A percentile compares a stretch with the other conserved stretches of the same genome.
These are phyloP conservation scores for Syncerus caffer DNA, from an alignment of 2,797 vertebrate species.

Conservation along the genomic window DNA sequence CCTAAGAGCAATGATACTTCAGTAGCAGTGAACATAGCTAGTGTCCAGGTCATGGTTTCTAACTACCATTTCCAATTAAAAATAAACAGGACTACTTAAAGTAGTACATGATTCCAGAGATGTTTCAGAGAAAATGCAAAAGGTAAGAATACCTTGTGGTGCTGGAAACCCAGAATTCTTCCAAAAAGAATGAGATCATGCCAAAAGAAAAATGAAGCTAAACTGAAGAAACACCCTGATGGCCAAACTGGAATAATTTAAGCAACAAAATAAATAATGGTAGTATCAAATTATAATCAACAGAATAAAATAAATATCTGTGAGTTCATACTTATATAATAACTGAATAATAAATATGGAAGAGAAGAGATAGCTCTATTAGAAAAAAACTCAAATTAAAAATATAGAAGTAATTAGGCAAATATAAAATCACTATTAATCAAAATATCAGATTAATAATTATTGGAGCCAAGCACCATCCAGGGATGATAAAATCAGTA, in stretches of 20 bases:
- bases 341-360: neutral
- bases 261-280: neutral
- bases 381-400: neutral
- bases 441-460: neutral
- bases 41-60: neutral
- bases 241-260: neutral
- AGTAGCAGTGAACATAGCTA: neutral
- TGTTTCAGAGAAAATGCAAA: neutral
- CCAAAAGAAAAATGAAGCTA: neutral
- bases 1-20: rapidly evolving
- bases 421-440: neutral
- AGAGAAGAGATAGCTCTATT: neutral
- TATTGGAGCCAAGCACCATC: neutral
- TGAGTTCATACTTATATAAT: neutral
- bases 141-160: neutral
- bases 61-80: neutral
- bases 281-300: neutral
- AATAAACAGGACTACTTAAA: neutral
- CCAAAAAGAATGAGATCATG: neutral
- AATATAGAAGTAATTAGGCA: neutral
- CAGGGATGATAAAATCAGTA: neutral
- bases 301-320: neutral
- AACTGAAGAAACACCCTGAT: neutral
- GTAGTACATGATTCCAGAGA: neutral
- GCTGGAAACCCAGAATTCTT: neutral